Conservation (phyloP, 2,888 invertebrate genomes). For the Lutraria lutraria region DNA sequence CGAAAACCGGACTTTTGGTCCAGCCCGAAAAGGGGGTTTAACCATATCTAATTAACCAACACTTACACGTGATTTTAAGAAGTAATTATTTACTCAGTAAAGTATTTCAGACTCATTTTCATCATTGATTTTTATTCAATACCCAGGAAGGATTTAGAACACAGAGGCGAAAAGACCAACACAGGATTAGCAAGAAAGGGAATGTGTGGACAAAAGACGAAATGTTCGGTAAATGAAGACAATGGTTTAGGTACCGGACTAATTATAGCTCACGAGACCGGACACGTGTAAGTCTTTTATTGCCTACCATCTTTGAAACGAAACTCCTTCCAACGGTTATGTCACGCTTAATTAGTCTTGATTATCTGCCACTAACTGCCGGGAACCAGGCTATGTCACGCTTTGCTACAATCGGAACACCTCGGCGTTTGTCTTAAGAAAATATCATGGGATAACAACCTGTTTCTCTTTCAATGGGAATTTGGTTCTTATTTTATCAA, state of each 20-base stretch:
- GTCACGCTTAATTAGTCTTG: too few relatives aligned
- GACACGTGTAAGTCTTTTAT: constrained; percentile 75
- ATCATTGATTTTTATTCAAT: background rate
- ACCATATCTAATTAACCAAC: too few relatives aligned
- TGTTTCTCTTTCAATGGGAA: too few relatives aligned
- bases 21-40: too few relatives aligned
- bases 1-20: too few relatives aligned
- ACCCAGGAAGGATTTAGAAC: constrained; percentile 72
- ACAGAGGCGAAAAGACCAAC: constrained; percentile 66
- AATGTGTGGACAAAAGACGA: constrained; percentile 70
- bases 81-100: background rate
- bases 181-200: constrained; percentile 74
- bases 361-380: too few relatives aligned
- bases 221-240: constrained; percentile 78
- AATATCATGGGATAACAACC: too few relatives aligned
- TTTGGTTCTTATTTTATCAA: too few relatives aligned
- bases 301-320: background rate
- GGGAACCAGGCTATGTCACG: too few relatives aligned
- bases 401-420: too few relatives aligned
- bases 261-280: constrained; percentile 81
- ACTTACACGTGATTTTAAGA: background rate
- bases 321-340: too few relatives aligned
- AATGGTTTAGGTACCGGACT: constrained; percentile 77
- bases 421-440: too few relatives aligned
- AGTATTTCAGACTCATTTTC: background rate